Conservation (phyloP, 2,113 vertebrate genomes). For the Daboia siamensis region DNA sequence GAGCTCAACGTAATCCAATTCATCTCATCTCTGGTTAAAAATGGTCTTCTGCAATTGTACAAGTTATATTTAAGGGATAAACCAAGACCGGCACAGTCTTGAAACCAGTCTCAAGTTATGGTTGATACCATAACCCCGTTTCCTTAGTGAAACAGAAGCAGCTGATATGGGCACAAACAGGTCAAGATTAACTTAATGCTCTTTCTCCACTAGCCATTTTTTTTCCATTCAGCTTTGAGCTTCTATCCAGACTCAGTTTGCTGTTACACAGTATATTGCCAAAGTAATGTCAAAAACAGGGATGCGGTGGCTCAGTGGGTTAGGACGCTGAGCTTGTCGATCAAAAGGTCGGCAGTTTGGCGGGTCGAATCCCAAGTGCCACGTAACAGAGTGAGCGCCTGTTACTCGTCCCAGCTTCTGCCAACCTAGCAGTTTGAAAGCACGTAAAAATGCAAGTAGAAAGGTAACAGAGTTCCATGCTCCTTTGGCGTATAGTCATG, state of each 20-base stretch:
- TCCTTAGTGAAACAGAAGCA: background rate
- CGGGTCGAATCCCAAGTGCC: too few species aligned
- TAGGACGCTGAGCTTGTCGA: too few species aligned
- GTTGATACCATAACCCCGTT: background rate
- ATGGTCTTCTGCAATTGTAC: background rate
- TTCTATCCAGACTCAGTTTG: background rate
- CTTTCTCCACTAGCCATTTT: background rate
- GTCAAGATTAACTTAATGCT: background rate
- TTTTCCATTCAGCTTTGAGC: background rate
- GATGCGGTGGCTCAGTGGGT: too few species aligned
- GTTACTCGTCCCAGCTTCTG: too few species aligned
- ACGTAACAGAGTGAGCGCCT: too few species aligned
- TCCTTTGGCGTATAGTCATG: too few species aligned
- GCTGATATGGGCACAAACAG: background rate
- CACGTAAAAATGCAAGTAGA: too few species aligned
- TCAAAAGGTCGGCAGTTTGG: too few species aligned
- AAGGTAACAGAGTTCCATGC: too few species aligned
- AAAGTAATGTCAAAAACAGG: background rate
- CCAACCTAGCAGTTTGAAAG: too few species aligned
- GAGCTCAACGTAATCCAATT: background rate
- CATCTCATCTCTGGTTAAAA: background rate
- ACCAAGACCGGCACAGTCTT: background rate
- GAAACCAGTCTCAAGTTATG: background rate
- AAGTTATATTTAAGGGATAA: background rate
- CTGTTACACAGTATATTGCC: background rate